Evolutionary conservation across 53 echinoderm and acorn worm species (phyloP).

Genomic region (Actinopyga echinites): DNA sequence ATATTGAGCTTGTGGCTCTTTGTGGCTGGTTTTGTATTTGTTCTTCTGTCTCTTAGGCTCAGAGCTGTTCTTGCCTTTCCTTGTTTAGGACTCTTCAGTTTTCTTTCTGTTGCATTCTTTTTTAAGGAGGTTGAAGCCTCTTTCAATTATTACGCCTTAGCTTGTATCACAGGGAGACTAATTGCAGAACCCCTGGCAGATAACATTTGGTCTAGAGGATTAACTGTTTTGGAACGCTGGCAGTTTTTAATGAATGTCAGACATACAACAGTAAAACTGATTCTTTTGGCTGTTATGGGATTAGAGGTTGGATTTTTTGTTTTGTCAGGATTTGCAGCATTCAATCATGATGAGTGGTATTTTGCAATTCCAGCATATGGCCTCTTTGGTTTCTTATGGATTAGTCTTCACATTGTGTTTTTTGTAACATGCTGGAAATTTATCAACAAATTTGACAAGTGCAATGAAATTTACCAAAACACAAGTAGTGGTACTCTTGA

Average conservation of each 20-base stretch:
- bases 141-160: constrained; percentile 75
- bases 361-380: constrained; percentile 87
- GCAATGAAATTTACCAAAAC: constrained; percentile 66
- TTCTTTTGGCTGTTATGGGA: constrained; percentile 60
- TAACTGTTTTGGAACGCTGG: constrained; percentile 88
- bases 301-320: constrained; percentile 75
- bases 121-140: constrained; percentile 64
- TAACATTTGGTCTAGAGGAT: constrained; percentile 65
- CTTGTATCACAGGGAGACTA: constrained; percentile 79
- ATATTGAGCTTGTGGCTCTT: constrained; percentile 80
- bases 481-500: constrained; percentile 64
- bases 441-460: constrained; percentile 77
- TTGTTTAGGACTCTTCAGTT: constrained; percentile 55
- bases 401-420: constrained; percentile 78
- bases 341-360: constrained; percentile 93
- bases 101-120: constrained; percentile 68
- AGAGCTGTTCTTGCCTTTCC: constrained; percentile 79
- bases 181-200: constrained; percentile 73
- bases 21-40: constrained; percentile 70
- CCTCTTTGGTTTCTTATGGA: constrained; percentile 88
- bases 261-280: constrained; percentile 60
- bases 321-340: constrained; percentile 71
- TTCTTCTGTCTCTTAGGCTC: constrained; percentile 70
- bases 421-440: constrained; percentile 84
- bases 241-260: constrained; percentile 65